phyloP scores from a whole-genome alignment of 1,140 invertebrate genomes.

The Drosophila aff. region DNA sequence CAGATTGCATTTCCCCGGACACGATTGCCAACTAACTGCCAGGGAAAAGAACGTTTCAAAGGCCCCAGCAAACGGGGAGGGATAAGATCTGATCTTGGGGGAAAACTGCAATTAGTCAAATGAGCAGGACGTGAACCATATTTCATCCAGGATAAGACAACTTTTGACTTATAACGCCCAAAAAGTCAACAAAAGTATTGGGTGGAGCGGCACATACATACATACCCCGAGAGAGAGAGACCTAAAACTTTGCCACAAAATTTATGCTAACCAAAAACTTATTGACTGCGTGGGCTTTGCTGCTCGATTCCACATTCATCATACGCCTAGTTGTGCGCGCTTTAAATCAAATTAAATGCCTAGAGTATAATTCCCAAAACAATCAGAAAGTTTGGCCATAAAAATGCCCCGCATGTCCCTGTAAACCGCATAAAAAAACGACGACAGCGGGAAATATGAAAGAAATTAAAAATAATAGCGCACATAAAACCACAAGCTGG shows the following conservation, averaged over 20 bases:
- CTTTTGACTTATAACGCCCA: slow-evolving; percentile 45
- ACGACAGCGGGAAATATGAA: slow-evolving; percentile 36
- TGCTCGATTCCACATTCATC: slow-evolving; percentile 45
- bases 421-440: slow-evolving; percentile 11
- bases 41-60: slow-evolving; percentile 26
- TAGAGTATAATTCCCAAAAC: slow-evolving; percentile 52
- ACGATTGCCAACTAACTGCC: slow-evolving; percentile 43
- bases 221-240: background rate
- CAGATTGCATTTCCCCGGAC: slow-evolving; percentile 47
- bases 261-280: slow-evolving; percentile 53
- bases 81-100: slow-evolving; percentile 16
- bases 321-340: slow-evolving; percentile 53
- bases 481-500: slow-evolving; percentile 57
- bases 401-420: slow-evolving; percentile 31
- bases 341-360: slow-evolving; percentile 76
- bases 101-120: slow-evolving; percentile 61
- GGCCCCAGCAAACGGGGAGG: background rate
- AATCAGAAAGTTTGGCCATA: slow-evolving; percentile 60
- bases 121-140: slow-evolving; percentile 62
- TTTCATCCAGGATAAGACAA: slow-evolving; percentile 53
- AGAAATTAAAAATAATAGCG: slow-evolving; percentile 66
- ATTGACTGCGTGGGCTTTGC: slow-evolving; percentile 50
- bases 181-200: slow-evolving; percentile 6
- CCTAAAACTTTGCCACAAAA: slow-evolving; percentile 50
- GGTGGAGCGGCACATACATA: background rate